A percentile compares a stretch with the other conserved stretches of the same genome.
Evolutionary conservation across 2,113 vertebrate genomes (phyloP).

Genomic region (Echinops telfairi): DNA sequence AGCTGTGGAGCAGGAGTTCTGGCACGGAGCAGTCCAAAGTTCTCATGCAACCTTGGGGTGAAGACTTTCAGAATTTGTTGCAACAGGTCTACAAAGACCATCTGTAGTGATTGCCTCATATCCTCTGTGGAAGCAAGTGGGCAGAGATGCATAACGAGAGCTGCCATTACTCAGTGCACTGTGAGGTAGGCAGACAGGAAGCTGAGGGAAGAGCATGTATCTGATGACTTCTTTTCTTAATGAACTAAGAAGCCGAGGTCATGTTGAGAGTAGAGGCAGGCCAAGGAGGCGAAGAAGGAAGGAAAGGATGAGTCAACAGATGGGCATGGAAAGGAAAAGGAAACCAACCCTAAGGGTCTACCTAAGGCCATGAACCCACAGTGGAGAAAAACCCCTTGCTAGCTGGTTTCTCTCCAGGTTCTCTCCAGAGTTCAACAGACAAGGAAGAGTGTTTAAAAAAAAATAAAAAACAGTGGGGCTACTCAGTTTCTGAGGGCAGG

Average conservation of each 20-base stretch:
- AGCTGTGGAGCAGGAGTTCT: not conserved
- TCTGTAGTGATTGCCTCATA: not conserved
- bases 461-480: not conserved
- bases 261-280: not conserved
- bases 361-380: not conserved
- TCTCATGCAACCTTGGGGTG: not conserved
- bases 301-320: not conserved
- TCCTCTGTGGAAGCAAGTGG: not conserved
- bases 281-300: not conserved
- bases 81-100: not conserved
- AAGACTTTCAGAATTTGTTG: conserved; percentile 16
- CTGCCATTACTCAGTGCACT: not conserved
- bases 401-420: conserved; percentile 5
- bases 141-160: not conserved
- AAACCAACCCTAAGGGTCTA: not conserved
- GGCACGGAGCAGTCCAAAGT: not conserved
- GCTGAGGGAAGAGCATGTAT: not conserved
- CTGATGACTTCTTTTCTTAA: conserved; percentile 51
- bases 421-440: not conserved
- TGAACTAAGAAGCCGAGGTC: conserved; percentile 27
- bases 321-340: not conserved
- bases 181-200: conserved; percentile 24
- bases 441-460: too few species aligned
- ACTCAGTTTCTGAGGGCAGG: not conserved
- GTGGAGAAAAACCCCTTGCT: not conserved